Evolutionary conservation across 2,113 vertebrate species (phyloP).

Genomic region (Pteropus alecto): DNA sequence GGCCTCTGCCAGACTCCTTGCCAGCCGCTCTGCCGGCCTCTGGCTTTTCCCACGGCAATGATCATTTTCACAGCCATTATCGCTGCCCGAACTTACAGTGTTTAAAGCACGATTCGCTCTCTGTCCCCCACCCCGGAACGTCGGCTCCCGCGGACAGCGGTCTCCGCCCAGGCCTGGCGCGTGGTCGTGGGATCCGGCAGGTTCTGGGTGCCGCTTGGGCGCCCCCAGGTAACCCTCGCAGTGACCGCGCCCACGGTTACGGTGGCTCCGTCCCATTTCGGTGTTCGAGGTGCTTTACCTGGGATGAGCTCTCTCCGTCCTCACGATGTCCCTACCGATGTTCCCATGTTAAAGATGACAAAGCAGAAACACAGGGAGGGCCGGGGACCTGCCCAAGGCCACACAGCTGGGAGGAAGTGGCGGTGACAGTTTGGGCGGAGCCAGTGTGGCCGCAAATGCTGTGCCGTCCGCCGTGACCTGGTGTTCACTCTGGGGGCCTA

Average conservation of each 20-base stretch:
- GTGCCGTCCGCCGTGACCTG: neutral
- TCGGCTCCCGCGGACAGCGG: no score
- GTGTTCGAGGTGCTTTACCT: neutral
- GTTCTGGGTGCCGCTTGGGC: no score
- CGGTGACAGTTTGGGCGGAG: neutral
- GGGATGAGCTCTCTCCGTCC: neutral
- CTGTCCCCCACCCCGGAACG: neutral
- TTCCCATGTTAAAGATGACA: neutral
- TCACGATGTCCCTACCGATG: neutral
- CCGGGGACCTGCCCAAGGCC: neutral
- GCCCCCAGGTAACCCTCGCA: no score
- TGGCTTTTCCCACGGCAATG: neutral
- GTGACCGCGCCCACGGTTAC: rapidly evolving
- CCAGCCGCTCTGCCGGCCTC: neutral
- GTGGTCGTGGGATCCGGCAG: rapidly evolving
- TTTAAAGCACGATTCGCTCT: neutral
- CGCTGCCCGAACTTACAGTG: neutral
- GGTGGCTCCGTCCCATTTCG: rapidly evolving
- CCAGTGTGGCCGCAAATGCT: rapidly evolving
- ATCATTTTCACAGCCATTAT: neutral
- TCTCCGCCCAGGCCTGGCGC: rapidly evolving
- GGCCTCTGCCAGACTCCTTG: neutral
- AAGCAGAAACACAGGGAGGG: neutral
- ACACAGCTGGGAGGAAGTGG: neutral
- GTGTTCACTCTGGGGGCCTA: neutral